Conservation (phyloP, 2,888 invertebrate species). For the Silvanus unidentatus region DNA sequence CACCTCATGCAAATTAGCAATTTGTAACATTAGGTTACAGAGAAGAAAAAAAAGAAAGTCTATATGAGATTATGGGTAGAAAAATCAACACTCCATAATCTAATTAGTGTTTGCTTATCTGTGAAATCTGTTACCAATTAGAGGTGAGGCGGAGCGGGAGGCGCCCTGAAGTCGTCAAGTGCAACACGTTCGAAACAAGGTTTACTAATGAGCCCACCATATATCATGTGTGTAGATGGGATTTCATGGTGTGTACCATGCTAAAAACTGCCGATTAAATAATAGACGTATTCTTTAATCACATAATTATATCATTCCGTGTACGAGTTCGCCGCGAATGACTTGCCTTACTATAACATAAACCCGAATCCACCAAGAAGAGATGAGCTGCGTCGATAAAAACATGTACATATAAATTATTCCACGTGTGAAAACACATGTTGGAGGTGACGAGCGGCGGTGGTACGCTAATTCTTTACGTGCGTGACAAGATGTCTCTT, state of each 20-base stretch:
- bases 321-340: slow-evolving; percentile 33
- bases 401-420: slow-evolving; percentile 36
- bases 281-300: slow-evolving; percentile 34
- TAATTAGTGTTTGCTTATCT: slow-evolving; percentile 15
- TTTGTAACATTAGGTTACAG: slow-evolving; percentile 18
- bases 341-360: slow-evolving; percentile 30
- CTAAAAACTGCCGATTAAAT: no score
- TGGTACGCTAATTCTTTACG: slow-evolving; percentile 38
- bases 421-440: slow-evolving; percentile 42
- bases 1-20: slow-evolving; percentile 30
- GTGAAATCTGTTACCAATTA: slow-evolving; percentile 23
- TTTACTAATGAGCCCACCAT: slow-evolving; percentile 14
- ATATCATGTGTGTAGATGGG: slow-evolving; percentile 14
- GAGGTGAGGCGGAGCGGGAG: slow-evolving; percentile 10
- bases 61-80: slow-evolving; percentile 7
- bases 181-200: slow-evolving; percentile 3
- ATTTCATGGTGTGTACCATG: not conserved
- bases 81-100: slow-evolving; percentile 12
- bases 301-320: slow-evolving; percentile 42
- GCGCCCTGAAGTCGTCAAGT: slow-evolving; percentile 4
- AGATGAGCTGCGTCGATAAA: slow-evolving; percentile 31
- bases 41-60: slow-evolving; percentile 12
- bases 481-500: slow-evolving; percentile 41
- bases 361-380: no score
- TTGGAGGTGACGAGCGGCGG: slow-evolving; percentile 10